Conservation (phyloP, 2,113 vertebrate genomes). For the Ammospiza nelsoni region DNA sequence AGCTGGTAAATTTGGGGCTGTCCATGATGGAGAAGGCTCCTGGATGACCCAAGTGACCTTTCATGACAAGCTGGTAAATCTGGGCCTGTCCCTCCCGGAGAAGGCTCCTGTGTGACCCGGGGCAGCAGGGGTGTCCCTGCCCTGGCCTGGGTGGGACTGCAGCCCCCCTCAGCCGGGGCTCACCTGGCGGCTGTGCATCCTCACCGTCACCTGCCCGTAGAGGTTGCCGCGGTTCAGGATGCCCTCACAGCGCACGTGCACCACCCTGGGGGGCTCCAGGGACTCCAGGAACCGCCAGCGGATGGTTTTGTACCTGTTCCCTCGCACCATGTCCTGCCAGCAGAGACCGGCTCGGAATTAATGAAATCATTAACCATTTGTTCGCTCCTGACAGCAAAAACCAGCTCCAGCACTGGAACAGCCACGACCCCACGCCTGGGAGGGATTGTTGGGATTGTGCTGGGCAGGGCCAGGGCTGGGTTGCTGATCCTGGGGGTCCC, state of each 20-base stretch:
- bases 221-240: conserved; percentile 83
- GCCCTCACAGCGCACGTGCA: conserved; percentile 85
- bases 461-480: neutral
- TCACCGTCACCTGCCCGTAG: conserved; percentile 91
- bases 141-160: rapidly evolving
- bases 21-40: too few species aligned
- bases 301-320: conserved; percentile 88
- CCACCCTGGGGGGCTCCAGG: conserved; percentile 84
- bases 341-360: rapidly evolving
- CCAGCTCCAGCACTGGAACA: neutral
- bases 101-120: too few species aligned
- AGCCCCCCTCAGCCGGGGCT: neutral
- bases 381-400: rapidly evolving
- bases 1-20: too few species aligned
- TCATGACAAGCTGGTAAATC: too few species aligned
- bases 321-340: conserved; percentile 90
- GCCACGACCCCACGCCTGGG: too few species aligned
- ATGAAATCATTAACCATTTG: rapidly evolving
- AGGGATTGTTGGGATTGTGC: neutral
- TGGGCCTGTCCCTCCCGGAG: too few species aligned
- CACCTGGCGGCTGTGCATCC: conserved; percentile 93
- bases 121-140: neutral
- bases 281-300: conserved; percentile 90
- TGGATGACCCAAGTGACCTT: too few species aligned
- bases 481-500: neutral